phyloP scores from a whole-genome alignment of 1,140 invertebrate species.

The Trichonephila clavata region DNA sequence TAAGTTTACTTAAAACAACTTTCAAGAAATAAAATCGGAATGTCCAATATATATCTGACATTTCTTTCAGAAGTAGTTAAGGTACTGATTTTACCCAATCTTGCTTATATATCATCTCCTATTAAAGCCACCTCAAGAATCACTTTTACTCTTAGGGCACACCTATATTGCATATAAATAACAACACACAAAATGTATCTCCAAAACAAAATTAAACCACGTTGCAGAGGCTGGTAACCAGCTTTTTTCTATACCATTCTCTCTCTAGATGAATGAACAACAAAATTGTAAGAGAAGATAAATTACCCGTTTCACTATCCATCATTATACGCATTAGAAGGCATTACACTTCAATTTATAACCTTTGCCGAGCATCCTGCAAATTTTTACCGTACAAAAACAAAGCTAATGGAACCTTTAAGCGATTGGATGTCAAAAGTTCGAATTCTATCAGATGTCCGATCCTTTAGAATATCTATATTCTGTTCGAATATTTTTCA shows the following conservation, averaged over 20 bases:
- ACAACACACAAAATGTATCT: not conserved
- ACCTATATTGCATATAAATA: not conserved
- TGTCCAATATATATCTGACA: too few relatives aligned
- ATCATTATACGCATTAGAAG: slow-evolving; percentile 5
- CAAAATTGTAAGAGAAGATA: slow-evolving; percentile 11
- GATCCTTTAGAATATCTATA: not conserved
- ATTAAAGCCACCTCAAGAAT: not conserved
- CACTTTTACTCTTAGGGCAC: not conserved
- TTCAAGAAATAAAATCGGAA: too few relatives aligned
- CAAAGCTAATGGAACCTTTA: not conserved
- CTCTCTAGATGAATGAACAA: not conserved
- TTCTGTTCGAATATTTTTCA: not conserved
- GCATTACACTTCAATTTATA: slow-evolving; percentile 28
- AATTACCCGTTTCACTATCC: not conserved
- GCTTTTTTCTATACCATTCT: not conserved
- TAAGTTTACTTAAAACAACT: too few relatives aligned
- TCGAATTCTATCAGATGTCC: not conserved
- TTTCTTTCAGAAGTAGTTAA: not conserved
- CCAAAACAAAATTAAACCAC: slow-evolving; percentile 21
- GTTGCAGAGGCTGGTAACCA: not conserved
- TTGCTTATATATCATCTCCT: not conserved
- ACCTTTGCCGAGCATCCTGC: not conserved
- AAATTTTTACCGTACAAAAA: not conserved
- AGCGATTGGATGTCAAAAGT: slow-evolving; percentile 11
- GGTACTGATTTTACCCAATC: not conserved